Percentiles rank a stretch among this genome's conserved stretches.
Evolutionary conservation across 1,140 invertebrate species (phyloP).

Genomic region (Mesaphorura yosii): DNA sequence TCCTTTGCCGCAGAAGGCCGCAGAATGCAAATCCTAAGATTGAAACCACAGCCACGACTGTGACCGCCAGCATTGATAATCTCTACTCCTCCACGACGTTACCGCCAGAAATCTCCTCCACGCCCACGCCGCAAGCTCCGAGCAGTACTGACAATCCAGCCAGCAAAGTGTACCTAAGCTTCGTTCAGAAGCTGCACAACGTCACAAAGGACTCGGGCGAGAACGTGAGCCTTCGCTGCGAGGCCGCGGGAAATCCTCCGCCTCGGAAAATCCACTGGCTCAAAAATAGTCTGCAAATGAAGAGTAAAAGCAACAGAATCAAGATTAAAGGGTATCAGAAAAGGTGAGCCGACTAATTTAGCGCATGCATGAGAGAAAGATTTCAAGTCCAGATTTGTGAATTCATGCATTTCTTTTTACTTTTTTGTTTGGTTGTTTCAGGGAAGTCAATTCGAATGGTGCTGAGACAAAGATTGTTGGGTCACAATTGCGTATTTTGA

Average conservation of each 20-base stretch:
- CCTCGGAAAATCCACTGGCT: slow-evolving; percentile 49
- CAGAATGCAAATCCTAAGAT: too few species aligned
- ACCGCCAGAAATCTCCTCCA: too few species aligned
- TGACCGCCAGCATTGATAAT: too few species aligned
- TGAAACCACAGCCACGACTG: too few species aligned
- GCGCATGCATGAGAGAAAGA: not conserved
- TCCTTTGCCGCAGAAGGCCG: too few species aligned
- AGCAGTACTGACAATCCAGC: too few species aligned
- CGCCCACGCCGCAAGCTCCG: too few species aligned
- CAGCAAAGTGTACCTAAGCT: slow-evolving; percentile 32
- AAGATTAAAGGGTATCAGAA: slow-evolving; percentile 38
- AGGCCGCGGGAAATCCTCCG: slow-evolving; percentile 49
- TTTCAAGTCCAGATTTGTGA: not conserved
- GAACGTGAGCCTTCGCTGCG: slow-evolving; percentile 50
- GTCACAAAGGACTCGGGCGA: slow-evolving; percentile 51
- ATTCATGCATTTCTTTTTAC: not conserved
- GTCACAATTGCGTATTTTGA: slow-evolving; percentile 47
- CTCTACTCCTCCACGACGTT: too few species aligned
- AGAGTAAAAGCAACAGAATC: slow-evolving; percentile 39
- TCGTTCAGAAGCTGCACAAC: slow-evolving; percentile 43
- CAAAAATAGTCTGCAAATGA: slow-evolving; percentile 21
- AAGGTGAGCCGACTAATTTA: not conserved
- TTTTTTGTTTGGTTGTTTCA: not conserved
- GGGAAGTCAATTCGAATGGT: not conserved
- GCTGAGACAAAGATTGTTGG: slow-evolving; percentile 27